phyloP scores from a whole-genome alignment of 35 echinoderm and acorn worm genomes.

The Patiria miniata region DNA sequence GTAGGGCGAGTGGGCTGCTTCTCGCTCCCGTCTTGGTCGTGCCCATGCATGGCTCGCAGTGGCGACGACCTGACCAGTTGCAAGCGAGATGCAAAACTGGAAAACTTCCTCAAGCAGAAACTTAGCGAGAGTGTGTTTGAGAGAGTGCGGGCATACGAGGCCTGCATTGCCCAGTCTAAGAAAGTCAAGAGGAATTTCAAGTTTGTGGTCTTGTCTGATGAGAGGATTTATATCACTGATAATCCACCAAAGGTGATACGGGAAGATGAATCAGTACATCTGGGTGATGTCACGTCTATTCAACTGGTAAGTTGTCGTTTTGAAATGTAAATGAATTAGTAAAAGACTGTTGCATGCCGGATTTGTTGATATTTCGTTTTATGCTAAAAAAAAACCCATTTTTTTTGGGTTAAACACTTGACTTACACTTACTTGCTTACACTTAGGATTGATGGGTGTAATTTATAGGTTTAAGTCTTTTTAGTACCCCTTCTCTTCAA shows the following conservation, averaged over 20 bases:
- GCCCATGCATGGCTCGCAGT: slow-evolving; percentile 79
- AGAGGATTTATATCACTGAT: slow-evolving; percentile 80
- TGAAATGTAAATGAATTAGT: neutral
- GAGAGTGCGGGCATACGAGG: slow-evolving; percentile 75
- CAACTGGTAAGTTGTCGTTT: slow-evolving; percentile 72
- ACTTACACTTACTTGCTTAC: too few relatives aligned
- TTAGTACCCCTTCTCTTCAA: too few relatives aligned
- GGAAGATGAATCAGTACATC: slow-evolving; percentile 79
- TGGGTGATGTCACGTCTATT: slow-evolving; percentile 75
- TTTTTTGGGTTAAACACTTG: too few relatives aligned
- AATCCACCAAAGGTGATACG: slow-evolving; percentile 90
- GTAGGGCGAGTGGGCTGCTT: neutral
- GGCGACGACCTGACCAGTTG: slow-evolving; percentile 41
- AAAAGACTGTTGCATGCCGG: slow-evolving; percentile 8
- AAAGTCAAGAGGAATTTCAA: slow-evolving; percentile 92
- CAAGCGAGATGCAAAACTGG: slow-evolving; percentile 82
- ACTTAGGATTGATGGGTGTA: too few relatives aligned
- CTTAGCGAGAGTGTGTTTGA: slow-evolving; percentile 77
- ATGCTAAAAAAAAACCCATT: too few relatives aligned
- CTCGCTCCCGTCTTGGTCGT: slow-evolving; percentile 35
- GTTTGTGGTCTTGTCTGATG: slow-evolving; percentile 74
- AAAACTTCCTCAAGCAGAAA: slow-evolving; percentile 91
- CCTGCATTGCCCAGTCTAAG: slow-evolving; percentile 81
- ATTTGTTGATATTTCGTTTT: too few relatives aligned
- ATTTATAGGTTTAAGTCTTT: too few relatives aligned